Base-by-base conservation (phyloP, 92 coral and sea anemone species). In the Nematostella vectensis region DNA sequence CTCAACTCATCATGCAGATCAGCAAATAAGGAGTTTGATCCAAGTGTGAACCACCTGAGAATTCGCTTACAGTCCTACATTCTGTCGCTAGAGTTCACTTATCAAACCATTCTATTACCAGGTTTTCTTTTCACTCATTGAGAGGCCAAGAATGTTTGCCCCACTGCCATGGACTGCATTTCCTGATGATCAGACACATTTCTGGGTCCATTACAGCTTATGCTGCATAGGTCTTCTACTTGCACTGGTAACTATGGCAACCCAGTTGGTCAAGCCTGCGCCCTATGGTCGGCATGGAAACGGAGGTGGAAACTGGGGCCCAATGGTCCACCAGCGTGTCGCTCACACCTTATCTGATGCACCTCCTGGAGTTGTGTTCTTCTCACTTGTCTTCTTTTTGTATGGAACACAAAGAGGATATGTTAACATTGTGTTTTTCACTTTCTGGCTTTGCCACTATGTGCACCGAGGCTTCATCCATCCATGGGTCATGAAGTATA, bases 401-500 rank as follows among this genome's bases (percentile, higher is more conserved):
- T 76, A 76, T 62, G 83, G 77, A 10, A 40, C 4, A 22, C 72
- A 69, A 17, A 69, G 57, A 49, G 72, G 47, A 8, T 76, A 62
- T 25, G 22, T 54, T 0, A 76, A 76, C 48, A 55, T 76, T 29
- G 50, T 22, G 24, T 69, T 76, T 39, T 63, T 43, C 8, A 50
- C 55, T 37, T 36, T 76, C 6, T 76, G 83, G 83, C 69, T 69
- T 24, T 76, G 83, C 50, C 83, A 76, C 59, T 76, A 69, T 28
- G n/a, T 69, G 43, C 83, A 76, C 33, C 83, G 83, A 36, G 83
- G 83, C 11, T 22, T 76, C 29, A 69, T 76, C 12, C 77, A 76
- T 48, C 83, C 83, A 1, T 76, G 83, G 83, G 49, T 76, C 29
- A 76, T 76, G 83, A 69, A 57, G 23, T 76, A 76, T 54, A 69